Conservation (phyloP, 2,113 vertebrate species). For the Limanda limanda region DNA sequence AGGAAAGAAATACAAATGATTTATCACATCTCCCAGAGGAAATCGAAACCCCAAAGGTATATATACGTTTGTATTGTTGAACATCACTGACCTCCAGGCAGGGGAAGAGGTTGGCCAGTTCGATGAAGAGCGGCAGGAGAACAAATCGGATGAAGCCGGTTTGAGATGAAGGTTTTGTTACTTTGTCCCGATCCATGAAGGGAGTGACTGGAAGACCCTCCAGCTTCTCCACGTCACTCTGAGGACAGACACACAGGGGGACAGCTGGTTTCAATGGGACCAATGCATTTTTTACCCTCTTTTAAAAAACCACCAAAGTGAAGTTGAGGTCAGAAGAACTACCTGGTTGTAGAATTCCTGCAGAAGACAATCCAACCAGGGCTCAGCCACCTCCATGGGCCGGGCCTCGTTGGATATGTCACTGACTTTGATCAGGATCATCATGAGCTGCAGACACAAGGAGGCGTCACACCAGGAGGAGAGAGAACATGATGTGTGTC, state of each 20-base stretch:
- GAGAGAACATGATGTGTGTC: too few species aligned
- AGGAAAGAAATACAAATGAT: not conserved
- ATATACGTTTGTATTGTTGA: not conserved
- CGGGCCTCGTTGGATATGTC: constrained; percentile 86
- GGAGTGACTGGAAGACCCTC: constrained; percentile 86
- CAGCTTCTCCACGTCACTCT: constrained; percentile 86
- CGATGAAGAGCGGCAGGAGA: constrained; percentile 83
- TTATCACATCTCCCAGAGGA: not conserved
- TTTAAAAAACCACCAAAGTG: too few species aligned
- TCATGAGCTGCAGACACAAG: constrained; percentile 76
- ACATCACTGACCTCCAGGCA: constrained; percentile 78
- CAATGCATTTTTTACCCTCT: too few species aligned
- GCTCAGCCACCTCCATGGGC: constrained; percentile 86
- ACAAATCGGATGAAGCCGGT: constrained; percentile 86
- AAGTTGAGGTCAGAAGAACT: not conserved
- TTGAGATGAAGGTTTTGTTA: constrained; percentile 84
- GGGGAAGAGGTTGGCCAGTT: constrained; percentile 84
- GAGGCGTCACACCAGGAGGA: not conserved
- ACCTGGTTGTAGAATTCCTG: constrained; percentile 88
- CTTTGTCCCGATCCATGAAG: constrained; percentile 87
- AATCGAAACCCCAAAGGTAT: not conserved
- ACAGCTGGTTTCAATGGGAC: too few species aligned
- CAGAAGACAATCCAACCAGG: constrained; percentile 86
- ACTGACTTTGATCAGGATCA: constrained; percentile 86
- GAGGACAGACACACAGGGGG: not conserved